A percentile compares a stretch with the other conserved stretches of the same genome.
These are phyloP conservation scores for Jordanella pulchra DNA, from an alignment of 2,797 vertebrate genomes.

Conservation along the genomic window DNA sequence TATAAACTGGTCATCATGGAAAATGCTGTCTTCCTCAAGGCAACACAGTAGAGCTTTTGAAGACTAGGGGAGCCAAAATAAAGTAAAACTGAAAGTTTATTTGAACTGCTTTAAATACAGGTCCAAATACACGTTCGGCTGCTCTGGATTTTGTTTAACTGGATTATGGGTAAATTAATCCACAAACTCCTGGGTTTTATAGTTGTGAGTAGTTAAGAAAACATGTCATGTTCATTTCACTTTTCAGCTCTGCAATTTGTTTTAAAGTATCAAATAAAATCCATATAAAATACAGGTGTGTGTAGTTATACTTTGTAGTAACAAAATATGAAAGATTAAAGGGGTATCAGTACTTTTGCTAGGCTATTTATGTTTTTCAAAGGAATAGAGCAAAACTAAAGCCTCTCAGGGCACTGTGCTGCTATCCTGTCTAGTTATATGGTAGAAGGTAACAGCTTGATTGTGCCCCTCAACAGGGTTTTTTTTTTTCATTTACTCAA, in stretches of 20 bases:
- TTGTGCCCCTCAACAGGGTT: slow-evolving; percentile 17
- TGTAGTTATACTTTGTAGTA: neutral
- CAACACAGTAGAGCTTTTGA: too few species aligned
- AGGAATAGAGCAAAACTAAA: slow-evolving; percentile 4
- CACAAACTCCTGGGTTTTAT: neutral
- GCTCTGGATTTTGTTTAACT: neutral
- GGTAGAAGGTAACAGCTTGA: neutral
- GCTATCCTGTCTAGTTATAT: neutral
- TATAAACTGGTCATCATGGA: too few species aligned
- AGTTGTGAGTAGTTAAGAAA: neutral
- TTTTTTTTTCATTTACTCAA: slow-evolving; percentile 18
- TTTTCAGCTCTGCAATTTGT: neutral
- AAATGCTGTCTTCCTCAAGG: too few species aligned
- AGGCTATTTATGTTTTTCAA: neutral
- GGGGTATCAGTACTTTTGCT: neutral
- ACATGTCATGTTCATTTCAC: neutral
- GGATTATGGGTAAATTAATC: neutral
- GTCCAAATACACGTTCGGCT: too few species aligned
- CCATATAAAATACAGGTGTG: neutral
- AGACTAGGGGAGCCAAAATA: too few species aligned
- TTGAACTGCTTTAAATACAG: too few species aligned
- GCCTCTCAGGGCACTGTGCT: neutral
- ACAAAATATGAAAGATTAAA: neutral
- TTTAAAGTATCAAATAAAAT: neutral
- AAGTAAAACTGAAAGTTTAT: too few species aligned